phyloP scores from a whole-genome alignment of 2,888 invertebrate genomes.

The Cordilura impudica region DNA sequence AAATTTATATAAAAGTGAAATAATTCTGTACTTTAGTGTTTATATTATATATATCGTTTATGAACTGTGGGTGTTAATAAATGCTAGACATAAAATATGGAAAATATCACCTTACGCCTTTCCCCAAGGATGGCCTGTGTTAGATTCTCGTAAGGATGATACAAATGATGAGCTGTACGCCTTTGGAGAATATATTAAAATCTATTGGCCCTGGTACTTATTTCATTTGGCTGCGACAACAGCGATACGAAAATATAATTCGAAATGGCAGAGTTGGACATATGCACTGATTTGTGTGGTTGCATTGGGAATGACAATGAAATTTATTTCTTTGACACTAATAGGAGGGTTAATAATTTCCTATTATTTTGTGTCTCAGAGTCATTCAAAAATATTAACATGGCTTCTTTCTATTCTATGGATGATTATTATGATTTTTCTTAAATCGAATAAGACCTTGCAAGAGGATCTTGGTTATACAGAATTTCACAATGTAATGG shows the following conservation, averaged over 20 bases:
- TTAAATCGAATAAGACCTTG: conserved; percentile 68
- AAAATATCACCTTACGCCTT: conserved; percentile 68
- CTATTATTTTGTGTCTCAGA: conserved; percentile 68
- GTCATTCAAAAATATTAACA: conserved; percentile 65
- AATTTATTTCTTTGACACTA: conserved; percentile 62
- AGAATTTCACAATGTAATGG: conserved; percentile 73
- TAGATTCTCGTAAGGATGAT: conserved; percentile 72
- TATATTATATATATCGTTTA: conserved; percentile 73
- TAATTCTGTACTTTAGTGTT: conserved; percentile 71
- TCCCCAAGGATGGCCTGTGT: conserved; percentile 70
- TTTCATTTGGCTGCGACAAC: conserved; percentile 69
- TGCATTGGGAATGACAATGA: conserved; percentile 66
- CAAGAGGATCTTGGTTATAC: conserved; percentile 69
- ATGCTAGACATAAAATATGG: conserved; percentile 68
- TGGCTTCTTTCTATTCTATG: conserved; percentile 71
- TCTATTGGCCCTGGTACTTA: conserved; percentile 72
- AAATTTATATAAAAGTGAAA: conserved; percentile 66
- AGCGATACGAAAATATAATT: conserved; percentile 62
- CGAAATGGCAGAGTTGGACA: conserved; percentile 64
- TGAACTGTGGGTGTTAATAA: conserved; percentile 70
- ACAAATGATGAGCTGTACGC: conserved; percentile 75
- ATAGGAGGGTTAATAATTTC: conserved; percentile 68
- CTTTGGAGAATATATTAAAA: conserved; percentile 70
- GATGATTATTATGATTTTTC: conserved; percentile 71
- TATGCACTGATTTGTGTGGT: conserved; percentile 68